Base-by-base conservation (phyloP, 1,140 invertebrate genomes). In the Drosophila sucinea region DNA sequence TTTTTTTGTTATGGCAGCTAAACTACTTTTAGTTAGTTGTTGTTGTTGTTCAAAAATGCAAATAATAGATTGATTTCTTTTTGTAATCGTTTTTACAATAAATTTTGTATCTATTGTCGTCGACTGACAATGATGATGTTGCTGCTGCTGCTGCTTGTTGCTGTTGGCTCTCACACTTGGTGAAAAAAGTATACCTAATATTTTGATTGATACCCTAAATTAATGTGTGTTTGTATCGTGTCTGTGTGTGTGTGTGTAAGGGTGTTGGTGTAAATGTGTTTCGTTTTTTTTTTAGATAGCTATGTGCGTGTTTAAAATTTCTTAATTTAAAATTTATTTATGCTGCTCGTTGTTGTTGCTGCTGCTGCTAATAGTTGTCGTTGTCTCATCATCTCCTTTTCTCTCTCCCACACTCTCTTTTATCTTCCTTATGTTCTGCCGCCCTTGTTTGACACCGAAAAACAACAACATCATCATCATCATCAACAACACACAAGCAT, bases 401-500 rank as follows among this genome's bases (percentile, higher is more conserved):
- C 35, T 62, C 65, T 58, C 23, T 56, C 51, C 23, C 41, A 27
- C 57, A 61, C 44, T 76, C 67, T 25, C 25, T 10, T 11, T 58
- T 29, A 40, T 57, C 33, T 56, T 32, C 32, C 29, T 35, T 35
- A 57, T 44, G 60, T 55, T 57, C 57, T 58, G 41, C 65, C 55
- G 60, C 60, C 40, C 70, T 70, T 77, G 60, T 61, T 62, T 60
- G 40, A 76, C 72, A 60, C 47, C 60, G 57, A 87, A 86, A 77
- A 86, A 87, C 81, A 86, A 83, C 83, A 86, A 79, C 83, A 86
- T 83, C 82, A 85, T 77, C 74, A 74, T 73, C 82, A 86, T 86
- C 79, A 86, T 86, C 83, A 89, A 83, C 83, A 86, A 86, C 83
- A 86, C 76, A 87, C 76, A 87, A 86, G 83, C 83, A 87, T 83